A percentile compares a stretch with the other conserved stretches of the same genome.
Evolutionary conservation across 2,113 vertebrate species (phyloP).

Genomic region (Tautogolabrus adspersus): DNA sequence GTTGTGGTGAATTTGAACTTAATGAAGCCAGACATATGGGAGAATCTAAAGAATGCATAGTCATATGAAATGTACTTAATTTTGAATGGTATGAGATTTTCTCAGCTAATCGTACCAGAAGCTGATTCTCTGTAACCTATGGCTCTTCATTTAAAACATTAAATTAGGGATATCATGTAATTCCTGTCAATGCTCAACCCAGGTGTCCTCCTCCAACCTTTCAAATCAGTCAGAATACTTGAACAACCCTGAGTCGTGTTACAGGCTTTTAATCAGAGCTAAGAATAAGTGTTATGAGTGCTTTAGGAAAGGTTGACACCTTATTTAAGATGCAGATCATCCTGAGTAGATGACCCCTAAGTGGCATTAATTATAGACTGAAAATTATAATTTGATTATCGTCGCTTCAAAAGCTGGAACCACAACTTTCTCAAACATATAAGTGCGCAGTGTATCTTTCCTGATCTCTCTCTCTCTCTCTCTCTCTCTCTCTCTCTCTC

Average conservation of each 20-base stretch:
- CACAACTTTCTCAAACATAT: background rate
- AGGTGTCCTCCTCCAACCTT: background rate
- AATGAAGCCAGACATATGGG: no score
- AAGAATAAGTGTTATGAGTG: background rate
- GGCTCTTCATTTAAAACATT: background rate
- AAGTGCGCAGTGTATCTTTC: background rate
- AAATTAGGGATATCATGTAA: background rate
- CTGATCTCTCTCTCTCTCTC: background rate
- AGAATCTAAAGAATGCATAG: no score
- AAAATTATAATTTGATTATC: background rate
- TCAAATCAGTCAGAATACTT: background rate
- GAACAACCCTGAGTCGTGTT: background rate
- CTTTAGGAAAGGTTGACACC: background rate
- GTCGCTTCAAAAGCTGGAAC: background rate
- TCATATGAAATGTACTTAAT: no score
- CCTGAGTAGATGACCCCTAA: background rate
- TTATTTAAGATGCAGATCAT: background rate
- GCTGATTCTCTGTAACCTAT: no score
- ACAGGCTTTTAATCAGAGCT: no score
- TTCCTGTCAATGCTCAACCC: background rate
- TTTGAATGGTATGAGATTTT: no score
- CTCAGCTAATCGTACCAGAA: no score
- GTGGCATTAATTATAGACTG: slow-evolving; percentile 3
- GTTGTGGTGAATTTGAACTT: no score
- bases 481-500: no score